Conservation (phyloP, 2,113 vertebrate species). For the Mixornis gularis region DNA sequence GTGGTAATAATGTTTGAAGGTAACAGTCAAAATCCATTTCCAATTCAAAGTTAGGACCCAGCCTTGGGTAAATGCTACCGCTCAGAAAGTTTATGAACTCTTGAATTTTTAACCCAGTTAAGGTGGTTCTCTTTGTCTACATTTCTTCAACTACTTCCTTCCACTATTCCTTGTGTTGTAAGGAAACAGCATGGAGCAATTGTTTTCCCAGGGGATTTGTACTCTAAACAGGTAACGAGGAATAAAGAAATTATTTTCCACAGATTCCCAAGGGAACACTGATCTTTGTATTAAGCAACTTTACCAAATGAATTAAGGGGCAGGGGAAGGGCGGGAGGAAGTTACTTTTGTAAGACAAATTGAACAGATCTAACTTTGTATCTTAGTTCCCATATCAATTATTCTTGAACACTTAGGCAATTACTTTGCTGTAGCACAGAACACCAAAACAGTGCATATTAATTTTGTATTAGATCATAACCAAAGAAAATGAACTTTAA, state of each 20-base stretch:
- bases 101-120: neutral
- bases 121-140: neutral
- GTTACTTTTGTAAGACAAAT: neutral
- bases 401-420: neutral
- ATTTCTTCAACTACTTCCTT: neutral
- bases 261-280: neutral
- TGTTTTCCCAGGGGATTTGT: neutral
- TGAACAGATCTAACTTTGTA: neutral
- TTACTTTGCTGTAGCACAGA: neutral
- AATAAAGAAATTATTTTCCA: neutral
- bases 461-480: neutral
- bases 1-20: neutral
- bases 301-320: neutral
- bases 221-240: neutral
- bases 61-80: neutral
- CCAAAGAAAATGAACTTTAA: neutral
- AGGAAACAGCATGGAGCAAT: neutral
- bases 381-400: neutral
- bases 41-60: neutral
- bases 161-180: neutral
- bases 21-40: neutral
- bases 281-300: neutral
- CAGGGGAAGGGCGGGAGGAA: neutral
- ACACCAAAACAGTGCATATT: neutral
- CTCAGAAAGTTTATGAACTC: neutral